Evolutionary conservation across 2,888 invertebrate species (phyloP).

Genomic region (Siphonodentalium dalli): DNA sequence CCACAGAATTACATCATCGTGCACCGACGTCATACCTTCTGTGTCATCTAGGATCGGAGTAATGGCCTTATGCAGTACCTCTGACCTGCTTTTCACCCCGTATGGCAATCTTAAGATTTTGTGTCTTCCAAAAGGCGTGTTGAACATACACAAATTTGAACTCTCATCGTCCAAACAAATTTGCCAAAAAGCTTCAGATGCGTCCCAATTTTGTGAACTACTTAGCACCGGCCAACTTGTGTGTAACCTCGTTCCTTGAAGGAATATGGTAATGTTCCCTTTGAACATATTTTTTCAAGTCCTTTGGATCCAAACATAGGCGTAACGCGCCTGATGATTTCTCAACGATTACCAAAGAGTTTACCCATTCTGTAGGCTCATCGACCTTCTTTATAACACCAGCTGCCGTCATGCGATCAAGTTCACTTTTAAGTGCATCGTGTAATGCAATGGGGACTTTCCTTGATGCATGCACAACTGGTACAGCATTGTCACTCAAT

Average conservation of each 20-base stretch:
- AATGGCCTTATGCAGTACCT: slow-evolving; percentile 26
- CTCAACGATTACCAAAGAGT: slow-evolving; percentile 24
- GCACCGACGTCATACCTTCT: slow-evolving; percentile 19
- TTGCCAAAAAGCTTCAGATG: slow-evolving; percentile 30
- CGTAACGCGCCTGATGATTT: slow-evolving; percentile 13
- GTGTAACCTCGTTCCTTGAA: slow-evolving; percentile 3
- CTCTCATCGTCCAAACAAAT: slow-evolving; percentile 25
- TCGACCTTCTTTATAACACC: slow-evolving; percentile 10
- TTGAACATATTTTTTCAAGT: slow-evolving; percentile 1
- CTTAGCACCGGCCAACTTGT: slow-evolving; percentile 22
- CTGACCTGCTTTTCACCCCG: slow-evolving; percentile 23
- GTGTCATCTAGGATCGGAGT: slow-evolving; percentile 23
- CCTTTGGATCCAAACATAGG: slow-evolving; percentile 10
- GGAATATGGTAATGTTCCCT: slow-evolving; percentile 7
- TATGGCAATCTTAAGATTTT: slow-evolving; percentile 27
- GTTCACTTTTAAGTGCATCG: slow-evolving; percentile 5
- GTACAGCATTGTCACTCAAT: neutral
- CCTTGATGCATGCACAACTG: slow-evolving; percentile 5
- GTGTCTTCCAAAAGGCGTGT: slow-evolving; percentile 28
- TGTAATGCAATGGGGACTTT: slow-evolving; percentile 2
- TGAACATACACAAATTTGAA: slow-evolving; percentile 29
- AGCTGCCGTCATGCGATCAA: slow-evolving; percentile 15
- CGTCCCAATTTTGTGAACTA: slow-evolving; percentile 26
- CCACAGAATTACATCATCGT: slow-evolving; percentile 30
- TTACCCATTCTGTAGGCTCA: slow-evolving; percentile 32